Percentiles rank a stretch among this genome's conserved stretches.
These are phyloP conservation scores for Drepana falcataria DNA, from an alignment of 2,888 invertebrate species.

Conservation along the genomic window DNA sequence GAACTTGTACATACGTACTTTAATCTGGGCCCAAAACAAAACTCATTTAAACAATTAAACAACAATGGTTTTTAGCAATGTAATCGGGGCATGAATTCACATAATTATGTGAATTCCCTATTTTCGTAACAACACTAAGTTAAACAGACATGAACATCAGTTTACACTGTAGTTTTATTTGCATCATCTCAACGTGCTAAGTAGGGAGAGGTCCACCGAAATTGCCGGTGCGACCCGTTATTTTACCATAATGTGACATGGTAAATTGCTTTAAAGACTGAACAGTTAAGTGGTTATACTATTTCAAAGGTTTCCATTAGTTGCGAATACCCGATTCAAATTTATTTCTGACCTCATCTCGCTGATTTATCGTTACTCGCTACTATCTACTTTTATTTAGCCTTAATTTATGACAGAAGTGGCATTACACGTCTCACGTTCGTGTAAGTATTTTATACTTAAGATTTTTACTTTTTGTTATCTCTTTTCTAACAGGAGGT, in stretches of 20 bases:
- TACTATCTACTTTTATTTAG: not conserved
- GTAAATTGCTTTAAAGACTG: not conserved
- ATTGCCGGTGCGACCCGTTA: not conserved
- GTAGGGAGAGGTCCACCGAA: not conserved
- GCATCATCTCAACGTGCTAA: not conserved
- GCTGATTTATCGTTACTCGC: not conserved
- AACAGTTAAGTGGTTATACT: slow-evolving; percentile 1
- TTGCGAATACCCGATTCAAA: not conserved
- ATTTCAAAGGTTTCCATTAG: not conserved
- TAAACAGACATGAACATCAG: not conserved
- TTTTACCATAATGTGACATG: not conserved
- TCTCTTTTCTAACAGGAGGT: too few relatives aligned
- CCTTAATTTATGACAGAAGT: not conserved
- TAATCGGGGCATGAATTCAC: not conserved
- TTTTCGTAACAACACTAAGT: not conserved
- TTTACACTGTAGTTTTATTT: not conserved
- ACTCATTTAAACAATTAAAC: too few relatives aligned
- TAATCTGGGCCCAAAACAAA: too few relatives aligned
- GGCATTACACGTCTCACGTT: too few relatives aligned
- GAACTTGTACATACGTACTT: too few relatives aligned
- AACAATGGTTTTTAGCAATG: not conserved
- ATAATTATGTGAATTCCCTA: not conserved
- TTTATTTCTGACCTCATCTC: not conserved
- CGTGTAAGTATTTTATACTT: too few relatives aligned
- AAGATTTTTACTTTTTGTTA: too few relatives aligned